These are phyloP conservation scores for Marasmarcha lunaedactyla DNA, from an alignment of 2,888 invertebrate species.

Conservation along the genomic window DNA sequence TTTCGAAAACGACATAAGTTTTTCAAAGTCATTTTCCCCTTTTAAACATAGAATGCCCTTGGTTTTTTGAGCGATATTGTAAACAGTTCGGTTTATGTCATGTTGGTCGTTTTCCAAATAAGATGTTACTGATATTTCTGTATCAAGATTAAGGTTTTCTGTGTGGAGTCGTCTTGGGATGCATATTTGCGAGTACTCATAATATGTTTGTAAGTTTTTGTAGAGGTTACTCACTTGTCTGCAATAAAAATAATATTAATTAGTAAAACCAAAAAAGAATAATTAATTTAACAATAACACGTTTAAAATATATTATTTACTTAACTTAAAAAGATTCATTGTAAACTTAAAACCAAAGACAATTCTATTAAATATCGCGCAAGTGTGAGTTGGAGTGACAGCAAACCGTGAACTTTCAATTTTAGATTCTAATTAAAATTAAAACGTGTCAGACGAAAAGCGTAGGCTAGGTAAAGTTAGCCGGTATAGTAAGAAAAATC, in stretches of 20 bases:
- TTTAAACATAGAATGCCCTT: conserved; percentile 63
- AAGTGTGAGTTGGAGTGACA: too few species aligned
- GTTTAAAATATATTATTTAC: neutral
- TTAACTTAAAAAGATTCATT: neutral
- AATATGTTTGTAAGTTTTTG: conserved; percentile 68
- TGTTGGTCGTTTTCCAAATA: neutral
- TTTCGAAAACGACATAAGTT: conserved; percentile 62
- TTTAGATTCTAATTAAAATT: too few species aligned
- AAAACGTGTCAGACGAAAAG: too few species aligned
- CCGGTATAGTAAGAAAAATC: too few species aligned
- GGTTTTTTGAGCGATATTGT: too few species aligned
- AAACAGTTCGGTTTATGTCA: too few species aligned
- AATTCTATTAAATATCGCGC: too few species aligned
- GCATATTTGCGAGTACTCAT: conserved; percentile 70
- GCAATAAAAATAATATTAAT: neutral
- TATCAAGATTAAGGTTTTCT: conserved; percentile 16
- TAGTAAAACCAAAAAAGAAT: neutral
- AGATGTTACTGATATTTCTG: neutral
- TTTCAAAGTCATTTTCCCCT: conserved; percentile 74
- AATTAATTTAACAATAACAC: neutral
- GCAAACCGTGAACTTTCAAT: too few species aligned
- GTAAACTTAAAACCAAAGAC: neutral
- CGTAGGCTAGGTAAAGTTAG: too few species aligned
- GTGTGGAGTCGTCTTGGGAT: conserved; percentile 28
- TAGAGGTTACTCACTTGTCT: conserved; percentile 28